A percentile compares a stretch with the other conserved stretches of the same genome.
phyloP scores from a whole-genome alignment of 2,113 vertebrate species.

The Esox niger region DNA sequence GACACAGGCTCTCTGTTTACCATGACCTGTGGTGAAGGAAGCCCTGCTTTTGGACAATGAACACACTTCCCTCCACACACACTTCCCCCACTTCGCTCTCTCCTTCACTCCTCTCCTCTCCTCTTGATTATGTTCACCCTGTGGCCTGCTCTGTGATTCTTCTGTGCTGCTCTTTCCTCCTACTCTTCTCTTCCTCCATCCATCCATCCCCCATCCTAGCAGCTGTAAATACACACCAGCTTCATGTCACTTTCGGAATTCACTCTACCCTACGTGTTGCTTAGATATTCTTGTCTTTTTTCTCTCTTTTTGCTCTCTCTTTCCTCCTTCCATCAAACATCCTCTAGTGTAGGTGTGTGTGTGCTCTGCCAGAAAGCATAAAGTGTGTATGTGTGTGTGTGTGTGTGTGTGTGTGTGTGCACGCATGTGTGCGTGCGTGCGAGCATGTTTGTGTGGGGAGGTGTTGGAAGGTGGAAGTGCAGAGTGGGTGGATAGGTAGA shows the following conservation, averaged over 20 bases:
- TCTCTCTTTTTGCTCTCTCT: conserved; percentile 8
- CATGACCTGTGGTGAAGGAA: background rate
- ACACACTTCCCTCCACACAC: background rate
- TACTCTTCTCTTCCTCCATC: conserved; percentile 57
- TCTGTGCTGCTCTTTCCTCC: conserved; percentile 26
- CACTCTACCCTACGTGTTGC: conserved; percentile 13
- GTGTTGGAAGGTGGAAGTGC: background rate
- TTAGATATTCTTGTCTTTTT: background rate
- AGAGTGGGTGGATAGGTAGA: background rate
- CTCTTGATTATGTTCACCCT: conserved; percentile 57
- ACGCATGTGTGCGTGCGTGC: background rate
- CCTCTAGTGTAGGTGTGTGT: background rate
- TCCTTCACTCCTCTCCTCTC: conserved; percentile 33
- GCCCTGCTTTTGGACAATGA: background rate
- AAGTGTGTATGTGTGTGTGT: no score
- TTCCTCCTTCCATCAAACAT: background rate
- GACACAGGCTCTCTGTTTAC: conserved; percentile 40
- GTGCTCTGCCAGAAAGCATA: no score
- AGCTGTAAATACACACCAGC: conserved; percentile 52
- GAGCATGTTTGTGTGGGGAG: background rate
- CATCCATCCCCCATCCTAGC: conserved; percentile 39
- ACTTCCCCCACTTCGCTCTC: background rate
- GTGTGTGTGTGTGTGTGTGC: background rate
- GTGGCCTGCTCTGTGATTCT: conserved; percentile 40
- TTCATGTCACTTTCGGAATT: no score